Evolutionary conservation across 2,888 invertebrate species (phyloP), one percentile per base, ranked within the genome.

Genomic region (Hesperia comma): DNA sequence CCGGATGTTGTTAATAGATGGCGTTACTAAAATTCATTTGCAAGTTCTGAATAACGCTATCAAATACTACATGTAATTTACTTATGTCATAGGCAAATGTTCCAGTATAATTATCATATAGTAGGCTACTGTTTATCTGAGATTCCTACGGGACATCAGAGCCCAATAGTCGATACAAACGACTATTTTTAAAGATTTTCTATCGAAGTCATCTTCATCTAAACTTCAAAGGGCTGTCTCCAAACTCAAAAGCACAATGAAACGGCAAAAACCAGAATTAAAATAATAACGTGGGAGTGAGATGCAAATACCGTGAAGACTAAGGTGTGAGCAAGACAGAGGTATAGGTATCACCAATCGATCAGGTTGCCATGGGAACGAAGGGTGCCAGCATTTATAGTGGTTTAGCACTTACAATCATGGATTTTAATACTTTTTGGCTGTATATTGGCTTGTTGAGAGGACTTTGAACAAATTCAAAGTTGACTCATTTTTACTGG

Each of bases 361-460:
- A 89, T 89, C 77, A 77, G 71, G 87, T 89, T 77, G 68, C 83
- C 80, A 85, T 87, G 81, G 83, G 64, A 76, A 86, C 87, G 26
- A 72, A 49, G 46, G 54, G 46, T 54, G 54, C 66, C 57, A 61
- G 40, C 26, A 37, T 53, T 61, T 40, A 40, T 61, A 53, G 53
- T 53, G 26, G 51, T 51, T 60, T 49, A 21, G 12, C 19, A 49
- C 49, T 49, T 49, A 19, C 49, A 49, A 19, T 26, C 26, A 26
- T 49, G 49, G 49, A 19, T 19, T 49, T 49, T 46, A 46, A 49
- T 49, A 19, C 19, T 49, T 49, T 49, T 49, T 8, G 8, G 12
- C 0, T 17, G 37, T 46, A 2, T 8, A 15, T 8, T 46, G 6
- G 7, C 46, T 17, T 46, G 15, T 17, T 33, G 10, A 0, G 37